Percentiles rank a stretch among this genome's conserved stretches.
phyloP scores from a whole-genome alignment of 1,140 invertebrate genomes.

The Prorops nasuta region DNA sequence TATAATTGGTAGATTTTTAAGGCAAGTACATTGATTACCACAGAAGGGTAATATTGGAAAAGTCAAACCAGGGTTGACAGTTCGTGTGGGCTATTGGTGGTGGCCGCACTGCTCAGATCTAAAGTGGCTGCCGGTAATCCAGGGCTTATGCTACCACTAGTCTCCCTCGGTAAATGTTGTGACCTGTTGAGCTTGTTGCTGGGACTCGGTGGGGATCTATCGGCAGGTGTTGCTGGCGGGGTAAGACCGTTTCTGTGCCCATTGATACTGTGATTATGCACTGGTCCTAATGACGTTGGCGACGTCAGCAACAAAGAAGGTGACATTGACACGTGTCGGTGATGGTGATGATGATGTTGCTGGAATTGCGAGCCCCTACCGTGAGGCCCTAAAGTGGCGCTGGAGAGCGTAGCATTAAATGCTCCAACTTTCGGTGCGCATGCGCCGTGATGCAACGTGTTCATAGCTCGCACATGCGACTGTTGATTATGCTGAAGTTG shows the following conservation, averaged over 20 bases:
- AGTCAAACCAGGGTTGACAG: slow-evolving; percentile 64
- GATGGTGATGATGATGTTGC: slow-evolving; percentile 36
- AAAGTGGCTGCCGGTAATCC: slow-evolving; percentile 61
- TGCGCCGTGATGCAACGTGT: slow-evolving; percentile 2
- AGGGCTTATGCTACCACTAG: slow-evolving; percentile 64
- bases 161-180: slow-evolving; percentile 50
- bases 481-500: slow-evolving; percentile 23
- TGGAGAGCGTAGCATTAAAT: slow-evolving; percentile 6
- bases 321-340: slow-evolving; percentile 37
- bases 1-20: too few relatives aligned
- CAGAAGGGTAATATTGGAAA: too few relatives aligned
- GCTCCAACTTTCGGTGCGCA: slow-evolving; percentile 15
- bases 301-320: slow-evolving; percentile 51
- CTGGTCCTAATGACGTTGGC: slow-evolving; percentile 52
- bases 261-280: slow-evolving; percentile 44
- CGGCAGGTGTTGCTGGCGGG: slow-evolving; percentile 47
- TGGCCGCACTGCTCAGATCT: slow-evolving; percentile 67
- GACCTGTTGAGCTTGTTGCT: slow-evolving; percentile 43
- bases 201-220: slow-evolving; percentile 50
- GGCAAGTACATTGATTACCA: too few relatives aligned
- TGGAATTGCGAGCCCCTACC: slow-evolving; percentile 12
- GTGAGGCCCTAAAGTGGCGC: slow-evolving; percentile 13
- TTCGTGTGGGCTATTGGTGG: slow-evolving; percentile 66
- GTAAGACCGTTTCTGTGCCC: slow-evolving; percentile 30
- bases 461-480: slow-evolving; percentile 24